phyloP scores from a whole-genome alignment of 2,113 vertebrate species.

The Xenopus tropicalis region UCB_Xtro_10.0 CM004452.2:14225501-14226000 shows the following conservation, averaged over 20 bases:
- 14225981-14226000: no score
- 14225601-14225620: no score
- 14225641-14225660: no score
- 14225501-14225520: no score
- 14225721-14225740: not conserved
- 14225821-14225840: conserved; percentile 59
- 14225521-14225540: no score
- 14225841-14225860: conserved; percentile 64
- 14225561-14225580: no score
- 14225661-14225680: no score
- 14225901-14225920: conserved; percentile 73
- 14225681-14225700: no score
- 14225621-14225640: no score
- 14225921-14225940: conserved; percentile 81
- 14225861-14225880: conserved; percentile 78
- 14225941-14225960: conserved; percentile 95
- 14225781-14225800: not conserved
- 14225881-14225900: conserved; percentile 89
- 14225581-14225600: no score
- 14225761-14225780: not conserved
- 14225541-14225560: no score
- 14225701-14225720: no score
- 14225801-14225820: conserved; percentile 32
- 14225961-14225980: not conserved
- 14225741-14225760: not conserved